Conservation (phyloP, 2,113 vertebrate species). For the Neomonachus schauinslandi region DNA sequence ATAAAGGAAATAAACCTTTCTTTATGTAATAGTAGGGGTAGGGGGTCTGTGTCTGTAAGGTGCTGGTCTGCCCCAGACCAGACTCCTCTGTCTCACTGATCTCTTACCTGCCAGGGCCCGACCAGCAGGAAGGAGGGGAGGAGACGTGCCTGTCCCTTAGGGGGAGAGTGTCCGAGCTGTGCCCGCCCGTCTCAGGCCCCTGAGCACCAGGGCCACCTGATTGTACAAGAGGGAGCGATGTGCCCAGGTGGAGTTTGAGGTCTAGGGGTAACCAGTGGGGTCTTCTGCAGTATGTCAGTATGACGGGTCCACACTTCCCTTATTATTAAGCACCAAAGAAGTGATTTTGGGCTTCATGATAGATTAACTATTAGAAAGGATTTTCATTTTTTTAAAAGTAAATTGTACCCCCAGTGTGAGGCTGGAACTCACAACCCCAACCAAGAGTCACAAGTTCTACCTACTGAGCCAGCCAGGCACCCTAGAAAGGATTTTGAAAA, state of each 20-base stretch:
- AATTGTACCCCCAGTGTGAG: background rate
- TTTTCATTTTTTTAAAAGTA: background rate
- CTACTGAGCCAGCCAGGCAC: background rate
- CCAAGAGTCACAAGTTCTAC: background rate
- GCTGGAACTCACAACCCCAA: background rate
- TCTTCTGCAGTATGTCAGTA: background rate
- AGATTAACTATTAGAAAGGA: background rate
- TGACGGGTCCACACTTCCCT: background rate
- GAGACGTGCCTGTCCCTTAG: accelerated
- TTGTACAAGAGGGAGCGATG: too few species aligned
- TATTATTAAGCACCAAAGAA: background rate
- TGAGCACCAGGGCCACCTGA: background rate
- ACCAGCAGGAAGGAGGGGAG: background rate
- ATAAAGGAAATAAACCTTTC: background rate
- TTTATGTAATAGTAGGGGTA: background rate
- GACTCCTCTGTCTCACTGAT: background rate
- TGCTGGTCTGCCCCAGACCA: background rate
- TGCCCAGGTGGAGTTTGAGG: background rate
- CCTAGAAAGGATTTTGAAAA: background rate
- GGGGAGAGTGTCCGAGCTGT: too few species aligned
- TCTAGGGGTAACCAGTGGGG: background rate
- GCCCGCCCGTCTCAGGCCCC: background rate
- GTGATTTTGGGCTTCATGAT: background rate
- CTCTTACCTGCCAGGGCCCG: background rate
- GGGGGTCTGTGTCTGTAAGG: background rate